Base-by-base conservation (phyloP, 2,888 invertebrate species). In the Brachyptera risi region DNA sequence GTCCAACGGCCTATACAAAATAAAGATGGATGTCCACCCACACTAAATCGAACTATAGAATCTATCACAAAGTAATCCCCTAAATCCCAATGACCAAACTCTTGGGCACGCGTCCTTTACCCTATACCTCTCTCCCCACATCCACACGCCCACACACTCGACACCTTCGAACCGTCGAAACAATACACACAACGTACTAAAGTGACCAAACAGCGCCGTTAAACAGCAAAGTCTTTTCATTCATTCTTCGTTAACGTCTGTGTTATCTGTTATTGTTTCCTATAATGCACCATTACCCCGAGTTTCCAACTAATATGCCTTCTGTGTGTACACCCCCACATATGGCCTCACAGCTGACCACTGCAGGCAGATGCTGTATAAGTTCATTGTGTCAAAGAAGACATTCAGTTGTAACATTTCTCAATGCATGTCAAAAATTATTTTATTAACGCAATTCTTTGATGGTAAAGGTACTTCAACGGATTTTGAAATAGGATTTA, bases 11-110 rank as follows among this genome's bases (percentile, higher is more conserved):
- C 47, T 47, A 21, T 24, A 47, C 47, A 47, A 47, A 47, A 47
- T 47, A 47, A 47, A 47, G 47, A 47, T 47, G 47, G 47, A 47
- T 47, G 47, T 47, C 47, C 47, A 47, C 47, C 47, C 47, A 47
- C 47, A 24, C 47, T 9, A 2, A 42, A n/a, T 2, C 42, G 17
- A 5, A 42, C 15, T n/a, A 47, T 47, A 24, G 24, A 47, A 24
- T 47, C 47, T 21, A 9, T 17, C 17, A 17, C 31, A 31, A 26
- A 21, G 26, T 13, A 31, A 51, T 26, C 51, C 51, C 54, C 54
- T 35, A 51, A 51, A 51, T 51, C 51, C 51, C 51, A 2, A 17
- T 23, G 54, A 13, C 1, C 54, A 13, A 31, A 19, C 54, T 37
- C 54, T 54, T 19, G 17, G 54, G 54, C 54, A 54, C 54, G 54